Evolutionary conservation across 2,113 vertebrate species (phyloP), one percentile per base, ranked within the genome.

Genomic region (Plectropomus leopardus): DNA sequence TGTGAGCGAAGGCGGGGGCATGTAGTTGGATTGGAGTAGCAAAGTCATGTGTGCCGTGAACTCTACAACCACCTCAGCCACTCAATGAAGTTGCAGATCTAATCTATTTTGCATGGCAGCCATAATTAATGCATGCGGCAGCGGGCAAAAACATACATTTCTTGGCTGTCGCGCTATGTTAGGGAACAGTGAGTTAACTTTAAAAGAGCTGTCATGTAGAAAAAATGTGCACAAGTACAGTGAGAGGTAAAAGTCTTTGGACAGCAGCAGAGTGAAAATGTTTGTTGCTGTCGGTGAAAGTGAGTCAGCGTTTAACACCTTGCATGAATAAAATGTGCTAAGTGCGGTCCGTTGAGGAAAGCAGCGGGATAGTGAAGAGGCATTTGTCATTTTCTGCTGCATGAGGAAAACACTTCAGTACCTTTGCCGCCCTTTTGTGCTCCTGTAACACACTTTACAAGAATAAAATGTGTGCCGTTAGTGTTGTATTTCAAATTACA

Each of bases 51-150:
- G 76, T 87, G 78, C 58, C 60, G 36, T 73, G 70, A 91, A 82
- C 68, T 82, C 47, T n/a, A 54, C 53, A 65, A 55, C 42, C 19
- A 24, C 58, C 65, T 75, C 59, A 26, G 68, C 80, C 73, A 85
- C 83, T 87, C 88, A 80, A 51, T 80, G 74, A 90, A 86, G 82
- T 88, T 87, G 73, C 67, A 80, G 69, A 68, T 87, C 83, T 89
- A 79, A 94, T 94, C 74, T 78, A 92, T 94, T 93, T 93, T 93
- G 83, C 88, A 93, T 92, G 90, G 75, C 74, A 34, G 16, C 57
- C 74, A 92, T 94, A 58, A 92, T 81, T 92, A 90, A 94, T 94
- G 84, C 92, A 94, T 91, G 86, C 82, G 8, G 75, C 72, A 72
- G 80, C 0, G 2, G 83, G 79, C 48, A 61, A 78, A 88, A 86